Base-by-base conservation (phyloP, 2,888 invertebrate genomes). In the Chloroclysta siterata region DNA sequence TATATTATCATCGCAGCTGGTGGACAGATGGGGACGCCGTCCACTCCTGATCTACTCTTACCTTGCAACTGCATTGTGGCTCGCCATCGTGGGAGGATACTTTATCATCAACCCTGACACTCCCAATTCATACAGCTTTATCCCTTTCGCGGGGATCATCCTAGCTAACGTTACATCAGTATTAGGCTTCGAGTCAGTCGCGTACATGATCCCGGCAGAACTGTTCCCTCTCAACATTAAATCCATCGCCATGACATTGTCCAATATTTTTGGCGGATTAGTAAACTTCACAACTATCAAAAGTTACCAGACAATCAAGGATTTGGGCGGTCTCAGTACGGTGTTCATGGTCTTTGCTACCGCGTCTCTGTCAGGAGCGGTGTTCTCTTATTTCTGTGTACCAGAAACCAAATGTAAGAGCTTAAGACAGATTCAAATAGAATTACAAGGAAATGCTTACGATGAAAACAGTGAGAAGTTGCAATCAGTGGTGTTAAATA, bases 361-460 rank as follows among this genome's bases (percentile, higher is more conserved):
- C 0, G 81, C 89, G 2, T 85, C 93, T 8, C 78, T 92, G n/a
- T 53, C 83, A 14, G 94, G 94, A 0, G 83, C 90, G 0, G 53
- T 87, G 2, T 94, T 94, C 66, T 87, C 93, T 1, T 72, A 79
- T 14, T 75, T 88, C 7, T 53, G 84, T 51, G 89, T 94, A 0
- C 94, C 94, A 7, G 94, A 94, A 80, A 94, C 94, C 0, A 94
- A 91, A 69, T 93, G 93, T 0, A 94, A 94, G 69, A 94, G 94
- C 51, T 83, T 94, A 39, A 78, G 88, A 36, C 93, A 94, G 64
- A 94, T 94, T 53, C 94, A 94, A 72, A 84, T 90, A 41, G 81
- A 92, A 42, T 71, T 94, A 7, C 89, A 93, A 66, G 89, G 90
- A 6, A 71, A 76, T 39, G 48, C 72, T 0, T 81, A 81, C 65